Evolutionary conservation across 1,140 invertebrate species (phyloP).

Genomic region (Lordiphosa mommai): DNA sequence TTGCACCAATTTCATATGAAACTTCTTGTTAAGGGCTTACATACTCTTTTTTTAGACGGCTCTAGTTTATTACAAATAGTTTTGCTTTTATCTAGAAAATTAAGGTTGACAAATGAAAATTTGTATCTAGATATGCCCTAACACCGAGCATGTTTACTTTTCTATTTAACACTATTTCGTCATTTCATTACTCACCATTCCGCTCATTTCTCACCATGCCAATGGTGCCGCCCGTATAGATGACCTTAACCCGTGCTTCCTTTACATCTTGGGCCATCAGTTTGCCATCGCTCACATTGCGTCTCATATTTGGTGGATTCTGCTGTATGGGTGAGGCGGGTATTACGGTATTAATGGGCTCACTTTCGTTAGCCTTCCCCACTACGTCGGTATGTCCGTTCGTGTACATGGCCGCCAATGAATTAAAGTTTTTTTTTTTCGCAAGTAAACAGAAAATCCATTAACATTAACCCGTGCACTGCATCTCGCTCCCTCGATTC

Average conservation of each 20-base stretch:
- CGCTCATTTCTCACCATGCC: slow-evolving; percentile 89
- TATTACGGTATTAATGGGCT: slow-evolving; percentile 24
- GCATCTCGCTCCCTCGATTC: background rate
- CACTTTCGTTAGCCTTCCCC: slow-evolving; percentile 2
- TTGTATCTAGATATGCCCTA: too few relatives aligned
- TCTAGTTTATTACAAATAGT: too few relatives aligned
- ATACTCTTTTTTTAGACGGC: too few relatives aligned
- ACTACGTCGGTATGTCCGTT: slow-evolving; percentile 13
- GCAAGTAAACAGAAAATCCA: slow-evolving; percentile 26
- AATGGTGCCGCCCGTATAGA: slow-evolving; percentile 94
- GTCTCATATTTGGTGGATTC: slow-evolving; percentile 44
- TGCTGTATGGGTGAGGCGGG: slow-evolving; percentile 49
- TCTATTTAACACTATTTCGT: too few relatives aligned
- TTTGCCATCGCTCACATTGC: slow-evolving; percentile 65
- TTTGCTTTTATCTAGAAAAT: too few relatives aligned
- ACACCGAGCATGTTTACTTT: too few relatives aligned
- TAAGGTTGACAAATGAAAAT: too few relatives aligned
- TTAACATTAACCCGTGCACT: slow-evolving; percentile 13
- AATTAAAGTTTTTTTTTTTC: background rate
- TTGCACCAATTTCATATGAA: too few relatives aligned
- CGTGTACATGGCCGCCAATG: slow-evolving; percentile 10
- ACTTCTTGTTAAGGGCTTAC: too few relatives aligned
- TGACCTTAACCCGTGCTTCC: slow-evolving; percentile 85
- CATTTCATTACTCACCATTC: slow-evolving; percentile 82
- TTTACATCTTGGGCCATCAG: slow-evolving; percentile 53